Evolutionary conservation across 1,140 invertebrate species (phyloP).

Genomic region (Pseudomyrmex sp.): DNA sequence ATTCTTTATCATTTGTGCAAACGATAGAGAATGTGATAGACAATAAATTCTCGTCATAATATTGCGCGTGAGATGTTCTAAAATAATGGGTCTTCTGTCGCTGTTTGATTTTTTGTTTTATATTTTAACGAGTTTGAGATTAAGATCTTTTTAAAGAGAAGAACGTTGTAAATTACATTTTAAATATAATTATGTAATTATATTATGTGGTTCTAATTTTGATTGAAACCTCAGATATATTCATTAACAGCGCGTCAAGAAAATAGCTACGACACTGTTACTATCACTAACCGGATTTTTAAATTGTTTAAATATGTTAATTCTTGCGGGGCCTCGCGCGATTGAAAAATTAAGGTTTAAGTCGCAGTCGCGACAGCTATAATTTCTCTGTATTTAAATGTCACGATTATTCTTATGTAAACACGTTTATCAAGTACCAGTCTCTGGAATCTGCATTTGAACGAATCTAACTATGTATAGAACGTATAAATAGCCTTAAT

Average conservation of each 20-base stretch:
- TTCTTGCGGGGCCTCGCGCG: neutral
- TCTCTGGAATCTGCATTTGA: neutral
- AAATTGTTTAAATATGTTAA: slow-evolving; percentile 18
- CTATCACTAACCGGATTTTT: neutral
- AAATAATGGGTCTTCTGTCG: no score
- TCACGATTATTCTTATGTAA: neutral
- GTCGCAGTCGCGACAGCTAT: neutral
- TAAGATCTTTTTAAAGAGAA: neutral
- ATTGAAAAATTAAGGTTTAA: slow-evolving; percentile 3
- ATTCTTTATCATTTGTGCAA: neutral
- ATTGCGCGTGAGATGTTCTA: neutral
- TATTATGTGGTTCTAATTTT: neutral
- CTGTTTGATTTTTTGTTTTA: no score
- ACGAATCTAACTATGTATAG: neutral
- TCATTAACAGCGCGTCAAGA: neutral
- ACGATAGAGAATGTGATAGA: neutral
- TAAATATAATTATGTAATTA: neutral
- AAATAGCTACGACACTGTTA: neutral
- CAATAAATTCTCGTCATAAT: neutral
- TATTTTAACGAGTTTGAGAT: neutral
- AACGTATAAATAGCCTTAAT: neutral
- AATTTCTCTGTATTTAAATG: neutral
- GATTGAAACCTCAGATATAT: neutral
- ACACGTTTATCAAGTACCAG: neutral
- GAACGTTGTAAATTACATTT: neutral